Conservation (phyloP, 2,797 vertebrate species). For the Chromobotia macracanthus region DNA sequence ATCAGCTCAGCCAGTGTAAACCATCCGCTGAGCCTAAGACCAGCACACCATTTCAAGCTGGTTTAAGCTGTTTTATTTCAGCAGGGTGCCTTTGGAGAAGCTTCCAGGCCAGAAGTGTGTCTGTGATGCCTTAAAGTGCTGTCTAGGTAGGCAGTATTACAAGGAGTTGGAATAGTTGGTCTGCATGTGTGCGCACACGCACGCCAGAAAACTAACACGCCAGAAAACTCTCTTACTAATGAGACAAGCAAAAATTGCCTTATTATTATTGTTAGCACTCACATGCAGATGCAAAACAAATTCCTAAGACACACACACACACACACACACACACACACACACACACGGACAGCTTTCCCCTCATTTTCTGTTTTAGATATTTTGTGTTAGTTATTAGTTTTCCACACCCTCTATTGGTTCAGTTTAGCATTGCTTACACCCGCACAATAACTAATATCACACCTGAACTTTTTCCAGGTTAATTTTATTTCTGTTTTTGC, state of each 20-base stretch:
- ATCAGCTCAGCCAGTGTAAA: background rate
- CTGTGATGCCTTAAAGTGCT: too few relatives aligned
- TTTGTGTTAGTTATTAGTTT: background rate
- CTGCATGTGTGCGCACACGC: background rate
- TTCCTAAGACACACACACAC: background rate
- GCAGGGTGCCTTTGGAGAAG: too few relatives aligned
- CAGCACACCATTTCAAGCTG: background rate
- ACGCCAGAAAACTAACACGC: too few relatives aligned
- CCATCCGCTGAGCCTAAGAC: background rate
- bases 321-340: background rate
- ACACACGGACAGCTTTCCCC: background rate
- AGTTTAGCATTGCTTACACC: background rate
- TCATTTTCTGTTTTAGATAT: background rate
- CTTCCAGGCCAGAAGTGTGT: too few relatives aligned
- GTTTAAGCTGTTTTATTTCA: too few relatives aligned
- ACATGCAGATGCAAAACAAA: background rate
- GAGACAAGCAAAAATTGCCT: background rate
- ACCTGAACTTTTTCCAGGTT: background rate
- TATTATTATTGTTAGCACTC: background rate
- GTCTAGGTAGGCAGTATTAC: too few relatives aligned
- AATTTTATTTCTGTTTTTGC: background rate
- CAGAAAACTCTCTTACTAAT: too few relatives aligned
- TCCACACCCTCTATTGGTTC: background rate
- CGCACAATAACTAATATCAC: background rate
- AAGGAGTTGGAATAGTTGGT: too few relatives aligned